Conservation (phyloP, 1,140 invertebrate species). For the Nephila pilipes region DNA sequence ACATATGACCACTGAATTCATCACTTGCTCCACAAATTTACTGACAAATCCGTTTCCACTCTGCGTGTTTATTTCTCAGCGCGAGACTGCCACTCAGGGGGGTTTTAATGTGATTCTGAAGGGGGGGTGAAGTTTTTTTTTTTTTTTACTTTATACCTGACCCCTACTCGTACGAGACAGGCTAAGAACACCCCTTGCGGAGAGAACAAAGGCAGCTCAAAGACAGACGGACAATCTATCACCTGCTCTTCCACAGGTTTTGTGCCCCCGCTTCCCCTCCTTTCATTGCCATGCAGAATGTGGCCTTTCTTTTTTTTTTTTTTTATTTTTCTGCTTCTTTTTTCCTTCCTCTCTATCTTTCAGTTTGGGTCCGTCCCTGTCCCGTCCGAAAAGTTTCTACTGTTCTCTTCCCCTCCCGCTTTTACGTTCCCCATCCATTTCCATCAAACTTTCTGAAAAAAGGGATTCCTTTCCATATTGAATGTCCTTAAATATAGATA, state of each 20-base stretch:
- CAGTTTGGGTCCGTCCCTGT: slow-evolving; percentile 67
- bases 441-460: background rate
- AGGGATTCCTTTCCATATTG: slow-evolving; percentile 26
- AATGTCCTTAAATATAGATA: slow-evolving; percentile 2
- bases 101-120: slow-evolving; percentile 4
- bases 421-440: background rate
- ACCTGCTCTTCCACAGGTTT: slow-evolving; percentile 75
- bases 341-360: slow-evolving; percentile 39
- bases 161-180: slow-evolving; percentile 52
- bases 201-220: slow-evolving; percentile 73
- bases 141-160: slow-evolving; percentile 45
- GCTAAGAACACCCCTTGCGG: slow-evolving; percentile 72
- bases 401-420: background rate
- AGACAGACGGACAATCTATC: slow-evolving; percentile 76
- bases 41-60: slow-evolving; percentile 62
- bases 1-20: background rate
- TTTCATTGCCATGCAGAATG: background rate
- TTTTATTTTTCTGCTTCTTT: slow-evolving; percentile 27
- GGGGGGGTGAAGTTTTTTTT: background rate
- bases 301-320: background rate
- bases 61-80: slow-evolving; percentile 24
- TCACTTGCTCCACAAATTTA: slow-evolving; percentile 33
- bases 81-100: background rate
- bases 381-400: slow-evolving; percentile 47
- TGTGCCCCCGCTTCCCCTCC: slow-evolving; percentile 1